Evolutionary conservation across 2,797 vertebrate species (phyloP), one percentile per base, ranked within the genome.

Genomic region (Semaprochilodus insignis): DNA sequence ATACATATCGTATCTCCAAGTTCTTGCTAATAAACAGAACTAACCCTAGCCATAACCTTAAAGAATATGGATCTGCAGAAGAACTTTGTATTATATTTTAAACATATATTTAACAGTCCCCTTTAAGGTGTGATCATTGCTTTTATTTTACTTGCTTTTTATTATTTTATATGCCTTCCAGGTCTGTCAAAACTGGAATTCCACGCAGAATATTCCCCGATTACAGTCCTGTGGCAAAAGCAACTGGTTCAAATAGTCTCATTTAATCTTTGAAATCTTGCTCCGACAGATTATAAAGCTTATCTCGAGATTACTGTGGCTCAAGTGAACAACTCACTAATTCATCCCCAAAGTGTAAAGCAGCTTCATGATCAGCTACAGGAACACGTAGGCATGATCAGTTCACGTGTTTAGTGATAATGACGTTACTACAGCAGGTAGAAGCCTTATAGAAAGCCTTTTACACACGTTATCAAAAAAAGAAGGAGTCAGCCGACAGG

Each of bases 221-320:
- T 80, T 78, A 71, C 63, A 36, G 27, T 55, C n/a, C 23, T 78
- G 48, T 78, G 57, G 63, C 62, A 81, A 57, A 60, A 59, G 4
- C 36, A 6, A 70, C 23, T 25, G 40, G 54, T 69, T 72, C 1
- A 66, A 59, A 73, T 77, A 81, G 23, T 4, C 57, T 70, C 55
- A 14, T 19, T 63, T 73, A 57, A 80, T 66, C 74, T 51, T 60
- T 48, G 71, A 74, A 69, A 57, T 54, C 75, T 65, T 7, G 11
- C 76, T 77, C 27, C n/a, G 72, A 55, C 19, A 31, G 57, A 48
- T 66, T 65, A 74, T 55, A 54, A 48, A 52, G 13, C 62, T 65
- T 31, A 11, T 27, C 62, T 34, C 10, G 21, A 36, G 36, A 73
- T 77, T 80, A 36, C 57, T 74, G 52, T 25, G 54, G 34, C n/a